A percentile compares a stretch with the other conserved stretches of the same genome.
Conservation (phyloP, 2,113 vertebrate genomes). For the Urocitellus parryii region DNA sequence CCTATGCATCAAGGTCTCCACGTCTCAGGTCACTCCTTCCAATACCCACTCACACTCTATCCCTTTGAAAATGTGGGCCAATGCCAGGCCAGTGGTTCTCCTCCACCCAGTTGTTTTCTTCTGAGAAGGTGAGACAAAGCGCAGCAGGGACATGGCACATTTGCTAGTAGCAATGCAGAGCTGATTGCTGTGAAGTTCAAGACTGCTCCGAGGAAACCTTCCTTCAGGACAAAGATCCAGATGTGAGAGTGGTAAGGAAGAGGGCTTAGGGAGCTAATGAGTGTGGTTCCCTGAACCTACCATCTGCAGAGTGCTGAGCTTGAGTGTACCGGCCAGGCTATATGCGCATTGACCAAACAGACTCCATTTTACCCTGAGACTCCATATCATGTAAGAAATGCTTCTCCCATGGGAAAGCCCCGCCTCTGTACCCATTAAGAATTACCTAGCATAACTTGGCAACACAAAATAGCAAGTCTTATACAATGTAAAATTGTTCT, state of each 20-base stretch:
- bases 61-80: background rate
- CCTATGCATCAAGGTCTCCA: background rate
- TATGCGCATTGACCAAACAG: too few relatives aligned
- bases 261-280: background rate
- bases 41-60: background rate
- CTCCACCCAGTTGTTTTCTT: background rate
- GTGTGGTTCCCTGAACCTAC: background rate
- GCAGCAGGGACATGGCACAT: background rate
- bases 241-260: background rate
- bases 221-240: background rate
- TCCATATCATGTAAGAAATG: too few relatives aligned
- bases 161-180: background rate
- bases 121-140: background rate
- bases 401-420: too few relatives aligned
- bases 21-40: background rate
- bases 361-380: too few relatives aligned
- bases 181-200: background rate
- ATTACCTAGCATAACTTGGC: too few relatives aligned
- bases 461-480: too few relatives aligned
- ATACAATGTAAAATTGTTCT: too few relatives aligned
- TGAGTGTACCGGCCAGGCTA: too few relatives aligned
- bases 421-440: too few relatives aligned
- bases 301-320: background rate
- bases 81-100: background rate
- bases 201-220: background rate